A percentile compares a stretch with the other conserved stretches of the same genome.
Evolutionary conservation across 2,113 vertebrate species (phyloP).

Genomic region (cat (Felis catus)): F.catus_Fca126_mat1.0 CM031423.1:89148001-89148500

Average conservation of each 20-base stretch:
- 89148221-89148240: neutral
- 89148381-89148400: too few species aligned
- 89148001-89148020: neutral
- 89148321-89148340: neutral
- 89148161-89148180: neutral
- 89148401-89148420: accelerated
- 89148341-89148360: neutral
- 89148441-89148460: accelerated
- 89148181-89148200: neutral
- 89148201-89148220: neutral
- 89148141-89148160: neutral
- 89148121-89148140: neutral
- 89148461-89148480: too few species aligned
- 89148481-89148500: accelerated
- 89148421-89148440: neutral
- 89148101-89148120: neutral
- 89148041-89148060: neutral
- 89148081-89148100: neutral
- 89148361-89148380: neutral
- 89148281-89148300: neutral
- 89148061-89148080: neutral
- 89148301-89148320: neutral
- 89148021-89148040: neutral
- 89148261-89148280: neutral
- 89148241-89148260: neutral